Base-by-base conservation (phyloP, 2,797 vertebrate species). In the Rhinogobio ventralis region DNA sequence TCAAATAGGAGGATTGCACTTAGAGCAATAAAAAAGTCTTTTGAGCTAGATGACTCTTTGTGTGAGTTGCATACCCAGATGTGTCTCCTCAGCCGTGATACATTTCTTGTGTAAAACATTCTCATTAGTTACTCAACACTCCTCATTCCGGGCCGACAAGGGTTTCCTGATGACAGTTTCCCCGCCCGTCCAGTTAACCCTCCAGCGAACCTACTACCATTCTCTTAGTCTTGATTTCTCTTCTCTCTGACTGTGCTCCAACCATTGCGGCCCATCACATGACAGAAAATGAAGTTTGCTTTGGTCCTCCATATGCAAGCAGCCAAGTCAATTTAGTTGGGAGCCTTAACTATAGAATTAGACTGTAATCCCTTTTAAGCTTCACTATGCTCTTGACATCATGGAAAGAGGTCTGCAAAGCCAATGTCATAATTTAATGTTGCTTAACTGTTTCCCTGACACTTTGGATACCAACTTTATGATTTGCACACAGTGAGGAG, bases 41-140 rank as follows among this genome's bases (percentile, higher is more conserved):
- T 95, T 93, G 93, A 87, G 89, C 88, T 87, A 87, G 93, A 92
- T 95, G 93, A 94, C 91, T 93, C 89, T 92, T 90, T 93, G 92
- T 92, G 83, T 93, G 90, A 93, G 92, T 90, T 93, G 92, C 93
- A 94, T 97, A 94, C 94, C 87, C 91, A 95, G 94, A 94, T 96
- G 95, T 92, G 90, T 92, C 92, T 89, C 92, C 93, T 95, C 94
- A 92, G 90, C 90, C 92, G 92, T 92, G 93, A 94, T 92, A 89
- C 93, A 94, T 93, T 94, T 92, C 92, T 93, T 92, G 94, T 93
- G 92, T 95, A 95, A 96, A 96, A 95, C 91, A 90, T 82, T 92
- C 91, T 94, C 87, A 84, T 95, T 93, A 96, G 93, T 94, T 95
- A 94, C 93, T 95, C 95, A 95, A 94, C 94, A 95, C 94, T 95